A percentile compares a stretch with the other conserved stretches of the same genome.
These are phyloP conservation scores for Cololabis saira DNA, from an alignment of 2,113 vertebrate species.

Conservation along the genomic window DNA sequence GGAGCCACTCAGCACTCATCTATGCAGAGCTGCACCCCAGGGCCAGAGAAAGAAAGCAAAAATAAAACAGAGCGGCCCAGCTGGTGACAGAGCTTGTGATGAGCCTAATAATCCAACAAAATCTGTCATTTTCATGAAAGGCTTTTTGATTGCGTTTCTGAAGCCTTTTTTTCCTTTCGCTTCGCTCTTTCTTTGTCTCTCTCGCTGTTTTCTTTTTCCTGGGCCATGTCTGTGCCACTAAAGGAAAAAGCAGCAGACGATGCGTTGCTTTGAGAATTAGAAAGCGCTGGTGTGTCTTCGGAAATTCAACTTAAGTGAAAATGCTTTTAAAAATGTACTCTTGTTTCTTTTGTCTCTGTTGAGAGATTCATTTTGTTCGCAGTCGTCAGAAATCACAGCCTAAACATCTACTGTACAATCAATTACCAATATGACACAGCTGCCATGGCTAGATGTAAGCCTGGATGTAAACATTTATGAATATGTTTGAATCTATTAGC, in stretches of 20 bases:
- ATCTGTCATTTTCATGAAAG: slow-evolving; percentile 55
- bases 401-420: not conserved
- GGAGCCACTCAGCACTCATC: slow-evolving; percentile 40
- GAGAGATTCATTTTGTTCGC: slow-evolving; percentile 21
- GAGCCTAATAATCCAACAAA: slow-evolving; percentile 58
- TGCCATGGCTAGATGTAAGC: no score
- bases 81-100: slow-evolving; percentile 50
- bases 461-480: no score
- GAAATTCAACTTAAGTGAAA: slow-evolving; percentile 23
- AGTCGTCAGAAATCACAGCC: slow-evolving; percentile 4
- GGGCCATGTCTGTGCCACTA: slow-evolving; percentile 30
- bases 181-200: slow-evolving; percentile 2
- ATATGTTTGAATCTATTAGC: not conserved
- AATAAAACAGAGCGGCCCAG: slow-evolving; percentile 35
- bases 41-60: slow-evolving; percentile 34
- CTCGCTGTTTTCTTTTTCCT: slow-evolving; percentile 10
- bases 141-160: slow-evolving; percentile 32
- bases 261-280: slow-evolving; percentile 35
- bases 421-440: not conserved
- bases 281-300: slow-evolving; percentile 29
- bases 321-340: slow-evolving; percentile 28
- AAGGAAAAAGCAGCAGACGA: slow-evolving; percentile 37
- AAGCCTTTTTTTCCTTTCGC: no score
- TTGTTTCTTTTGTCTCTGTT: slow-evolving; percentile 28
- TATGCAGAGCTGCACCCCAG: slow-evolving; percentile 42